phyloP scores from a whole-genome alignment of 2,797 vertebrate species.

The Chelon labrosus region DNA sequence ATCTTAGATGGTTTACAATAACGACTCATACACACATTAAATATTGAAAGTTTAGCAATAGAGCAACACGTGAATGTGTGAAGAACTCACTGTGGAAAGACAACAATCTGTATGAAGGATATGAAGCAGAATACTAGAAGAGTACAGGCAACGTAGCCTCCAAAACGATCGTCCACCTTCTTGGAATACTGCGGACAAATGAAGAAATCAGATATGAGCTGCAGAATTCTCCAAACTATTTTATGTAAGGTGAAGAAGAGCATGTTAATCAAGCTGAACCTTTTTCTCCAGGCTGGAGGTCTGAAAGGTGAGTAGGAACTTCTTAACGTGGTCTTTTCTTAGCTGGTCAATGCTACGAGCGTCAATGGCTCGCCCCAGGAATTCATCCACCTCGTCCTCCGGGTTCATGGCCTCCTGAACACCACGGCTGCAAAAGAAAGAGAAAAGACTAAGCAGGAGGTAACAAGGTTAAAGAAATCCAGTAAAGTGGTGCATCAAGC shows the following conservation, averaged over 20 bases:
- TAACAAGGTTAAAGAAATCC: neutral
- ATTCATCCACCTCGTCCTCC: slow-evolving; percentile 96
- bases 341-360: slow-evolving; percentile 97
- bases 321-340: slow-evolving; percentile 95
- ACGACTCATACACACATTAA: too few species aligned
- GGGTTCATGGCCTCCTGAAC: slow-evolving; percentile 95
- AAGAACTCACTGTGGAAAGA: slow-evolving; percentile 93
- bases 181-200: slow-evolving; percentile 89
- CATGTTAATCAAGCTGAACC: slow-evolving; percentile 71
- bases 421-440: slow-evolving; percentile 83
- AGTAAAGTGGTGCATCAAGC: neutral
- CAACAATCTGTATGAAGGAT: slow-evolving; percentile 93
- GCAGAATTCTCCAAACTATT: neutral
- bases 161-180: slow-evolving; percentile 95
- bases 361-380: slow-evolving; percentile 94
- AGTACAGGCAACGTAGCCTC: slow-evolving; percentile 93
- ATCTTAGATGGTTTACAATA: neutral
- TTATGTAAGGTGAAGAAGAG: neutral
- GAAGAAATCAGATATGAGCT: slow-evolving; percentile 6
- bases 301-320: slow-evolving; percentile 96
- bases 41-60: neutral
- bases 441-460: neutral
- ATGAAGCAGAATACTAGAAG: slow-evolving; percentile 96
- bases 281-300: slow-evolving; percentile 94
- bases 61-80: neutral